Evolutionary conservation across 2,797 vertebrate genomes (phyloP).

Genomic region (Morus bassanus): DNA sequence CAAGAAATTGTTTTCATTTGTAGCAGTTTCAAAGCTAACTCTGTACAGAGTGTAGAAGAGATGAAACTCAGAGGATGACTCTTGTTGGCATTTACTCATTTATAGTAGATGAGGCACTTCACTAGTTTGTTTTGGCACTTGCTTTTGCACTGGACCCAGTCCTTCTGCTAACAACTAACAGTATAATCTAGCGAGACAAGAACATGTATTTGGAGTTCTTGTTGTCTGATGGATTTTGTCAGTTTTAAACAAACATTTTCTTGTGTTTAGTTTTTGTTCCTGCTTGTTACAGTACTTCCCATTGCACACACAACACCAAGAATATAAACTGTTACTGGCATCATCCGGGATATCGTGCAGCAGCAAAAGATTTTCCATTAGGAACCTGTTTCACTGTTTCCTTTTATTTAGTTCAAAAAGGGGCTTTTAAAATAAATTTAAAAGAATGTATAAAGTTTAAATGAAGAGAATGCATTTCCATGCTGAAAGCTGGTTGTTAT

Average conservation of each 20-base stretch:
- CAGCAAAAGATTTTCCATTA: background rate
- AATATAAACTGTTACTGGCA: background rate
- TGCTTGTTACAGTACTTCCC: background rate
- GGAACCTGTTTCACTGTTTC: background rate
- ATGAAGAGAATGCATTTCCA: background rate
- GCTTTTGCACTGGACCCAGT: background rate
- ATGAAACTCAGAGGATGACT: background rate
- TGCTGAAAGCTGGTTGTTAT: background rate
- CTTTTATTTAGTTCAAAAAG: background rate
- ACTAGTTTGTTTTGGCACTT: background rate
- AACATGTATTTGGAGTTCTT: background rate
- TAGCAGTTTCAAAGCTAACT: background rate
- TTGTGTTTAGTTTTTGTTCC: background rate
- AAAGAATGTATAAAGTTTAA: background rate
- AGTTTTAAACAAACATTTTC: background rate
- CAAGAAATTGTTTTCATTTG: background rate
- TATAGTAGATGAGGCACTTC: background rate
- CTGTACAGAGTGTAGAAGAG: background rate
- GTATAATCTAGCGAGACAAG: background rate
- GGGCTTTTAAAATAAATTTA: background rate
- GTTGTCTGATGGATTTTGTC: background rate
- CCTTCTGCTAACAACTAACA: background rate
- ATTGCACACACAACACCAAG: background rate
- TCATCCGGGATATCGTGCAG: background rate
- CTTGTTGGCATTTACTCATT: background rate